These are phyloP conservation scores for Herpetotheres cachinnans DNA, from an alignment of 2,113 vertebrate genomes.

Conservation along the genomic window DNA sequence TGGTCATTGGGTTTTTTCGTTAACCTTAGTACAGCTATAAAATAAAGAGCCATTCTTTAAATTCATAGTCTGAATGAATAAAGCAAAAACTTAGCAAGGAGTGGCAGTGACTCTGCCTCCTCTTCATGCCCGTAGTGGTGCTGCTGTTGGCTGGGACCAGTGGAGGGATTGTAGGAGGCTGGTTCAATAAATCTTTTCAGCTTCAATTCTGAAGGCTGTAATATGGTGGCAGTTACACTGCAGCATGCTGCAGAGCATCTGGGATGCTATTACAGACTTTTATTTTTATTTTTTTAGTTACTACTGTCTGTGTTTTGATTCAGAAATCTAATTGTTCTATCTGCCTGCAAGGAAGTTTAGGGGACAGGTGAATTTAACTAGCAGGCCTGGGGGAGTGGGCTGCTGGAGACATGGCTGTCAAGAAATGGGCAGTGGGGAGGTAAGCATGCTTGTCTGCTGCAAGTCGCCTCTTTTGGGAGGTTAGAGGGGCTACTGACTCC, in stretches of 20 bases:
- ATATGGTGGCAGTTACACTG: background rate
- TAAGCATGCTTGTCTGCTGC: background rate
- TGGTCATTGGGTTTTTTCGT: background rate
- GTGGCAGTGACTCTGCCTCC: too few relatives aligned
- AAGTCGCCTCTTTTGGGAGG: background rate
- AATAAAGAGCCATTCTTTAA: background rate
- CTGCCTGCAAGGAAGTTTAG: background rate
- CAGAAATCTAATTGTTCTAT: background rate
- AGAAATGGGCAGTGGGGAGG: background rate
- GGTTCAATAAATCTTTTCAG: background rate
- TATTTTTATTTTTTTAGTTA: background rate
- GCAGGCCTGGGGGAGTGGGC: background rate
- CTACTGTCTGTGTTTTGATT: background rate
- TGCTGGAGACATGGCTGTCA: background rate
- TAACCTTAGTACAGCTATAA: background rate
- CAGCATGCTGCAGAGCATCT: background rate
- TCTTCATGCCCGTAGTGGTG: background rate
- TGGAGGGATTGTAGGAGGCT: background rate
- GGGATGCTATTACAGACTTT: background rate
- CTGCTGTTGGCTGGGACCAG: background rate
- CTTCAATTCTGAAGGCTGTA: background rate
- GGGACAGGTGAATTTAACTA: background rate
- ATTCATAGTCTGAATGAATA: background rate
- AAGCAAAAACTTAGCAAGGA: background rate
- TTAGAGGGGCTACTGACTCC: background rate